Evolutionary conservation across 2,888 invertebrate genomes (phyloP).

Genomic region (Branchipolynoe longqiensis): DNA sequence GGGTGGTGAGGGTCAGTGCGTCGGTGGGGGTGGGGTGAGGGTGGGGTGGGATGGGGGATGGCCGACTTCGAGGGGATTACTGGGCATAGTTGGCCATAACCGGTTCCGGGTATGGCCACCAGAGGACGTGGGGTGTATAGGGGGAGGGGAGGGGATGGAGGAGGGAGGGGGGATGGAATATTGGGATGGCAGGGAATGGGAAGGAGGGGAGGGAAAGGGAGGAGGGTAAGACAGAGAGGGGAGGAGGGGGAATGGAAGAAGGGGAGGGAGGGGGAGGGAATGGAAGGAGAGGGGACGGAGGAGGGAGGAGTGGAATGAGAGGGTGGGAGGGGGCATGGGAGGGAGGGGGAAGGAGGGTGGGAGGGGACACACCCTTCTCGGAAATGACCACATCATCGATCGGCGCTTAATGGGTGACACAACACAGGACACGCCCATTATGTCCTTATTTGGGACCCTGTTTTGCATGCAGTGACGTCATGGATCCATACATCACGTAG

Average conservation of each 20-base stretch:
- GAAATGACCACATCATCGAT: conserved; percentile 14
- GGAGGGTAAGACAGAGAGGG: not conserved
- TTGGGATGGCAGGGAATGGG: not conserved
- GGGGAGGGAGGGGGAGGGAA: not conserved
- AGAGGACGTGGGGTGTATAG: not conserved
- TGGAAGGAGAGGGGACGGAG: not conserved
- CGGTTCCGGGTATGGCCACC: no score
- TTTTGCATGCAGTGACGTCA: conserved; percentile 34
- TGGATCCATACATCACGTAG: not conserved
- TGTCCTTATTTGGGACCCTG: conserved; percentile 8
- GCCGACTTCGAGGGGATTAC: no score
- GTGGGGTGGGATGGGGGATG: no score
- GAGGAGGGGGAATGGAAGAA: not conserved
- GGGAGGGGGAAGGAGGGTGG: not conserved
- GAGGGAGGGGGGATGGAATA: not conserved
- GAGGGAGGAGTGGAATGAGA: not conserved
- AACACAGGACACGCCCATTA: not conserved
- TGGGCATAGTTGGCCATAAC: no score
- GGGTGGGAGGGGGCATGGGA: not conserved
- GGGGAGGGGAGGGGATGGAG: not conserved
- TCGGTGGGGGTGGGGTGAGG: no score
- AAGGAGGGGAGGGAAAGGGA: not conserved
- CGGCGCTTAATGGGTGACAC: conserved; percentile 22
- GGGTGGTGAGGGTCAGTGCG: no score
- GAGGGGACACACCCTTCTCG: not conserved